Conservation (phyloP, 2,113 vertebrate species). For the Copsychus sechellarum region DNA sequence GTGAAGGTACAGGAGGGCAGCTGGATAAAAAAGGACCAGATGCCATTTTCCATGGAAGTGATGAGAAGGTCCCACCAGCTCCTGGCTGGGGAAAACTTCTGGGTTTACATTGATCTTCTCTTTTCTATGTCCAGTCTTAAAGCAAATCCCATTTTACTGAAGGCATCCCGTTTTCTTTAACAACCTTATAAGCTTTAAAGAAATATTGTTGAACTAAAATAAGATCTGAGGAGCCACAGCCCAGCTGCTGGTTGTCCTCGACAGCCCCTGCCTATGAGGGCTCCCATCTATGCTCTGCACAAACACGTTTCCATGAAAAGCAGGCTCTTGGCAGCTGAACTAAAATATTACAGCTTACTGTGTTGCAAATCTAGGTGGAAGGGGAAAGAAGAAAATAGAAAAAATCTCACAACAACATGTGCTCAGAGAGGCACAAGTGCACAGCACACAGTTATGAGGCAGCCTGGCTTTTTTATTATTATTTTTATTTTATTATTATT, state of each 20-base stretch:
- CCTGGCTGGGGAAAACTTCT: accelerated
- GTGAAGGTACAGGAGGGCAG: accelerated
- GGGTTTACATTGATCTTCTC: neutral
- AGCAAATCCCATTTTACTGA: neutral
- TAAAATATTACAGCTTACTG: neutral
- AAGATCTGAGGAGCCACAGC: neutral
- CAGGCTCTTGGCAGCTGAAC: neutral
- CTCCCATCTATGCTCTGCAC: accelerated
- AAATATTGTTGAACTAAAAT: neutral
- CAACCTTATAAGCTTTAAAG: neutral
- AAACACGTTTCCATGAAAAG: neutral
- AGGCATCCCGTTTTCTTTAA: neutral
- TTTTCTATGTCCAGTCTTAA: neutral
- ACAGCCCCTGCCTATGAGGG: neutral
- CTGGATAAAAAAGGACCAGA: neutral
- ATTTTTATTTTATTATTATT: neutral
- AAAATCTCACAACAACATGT: neutral
- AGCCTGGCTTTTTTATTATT: neutral
- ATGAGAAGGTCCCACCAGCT: neutral
- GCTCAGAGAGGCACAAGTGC: neutral
- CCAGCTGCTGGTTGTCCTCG: neutral
- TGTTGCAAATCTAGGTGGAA: neutral
- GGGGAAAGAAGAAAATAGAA: neutral
- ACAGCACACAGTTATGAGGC: neutral
- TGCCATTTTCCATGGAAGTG: accelerated